Base-by-base conservation (phyloP, 1,140 invertebrate species). In the Leptinotarsa texana region DNA sequence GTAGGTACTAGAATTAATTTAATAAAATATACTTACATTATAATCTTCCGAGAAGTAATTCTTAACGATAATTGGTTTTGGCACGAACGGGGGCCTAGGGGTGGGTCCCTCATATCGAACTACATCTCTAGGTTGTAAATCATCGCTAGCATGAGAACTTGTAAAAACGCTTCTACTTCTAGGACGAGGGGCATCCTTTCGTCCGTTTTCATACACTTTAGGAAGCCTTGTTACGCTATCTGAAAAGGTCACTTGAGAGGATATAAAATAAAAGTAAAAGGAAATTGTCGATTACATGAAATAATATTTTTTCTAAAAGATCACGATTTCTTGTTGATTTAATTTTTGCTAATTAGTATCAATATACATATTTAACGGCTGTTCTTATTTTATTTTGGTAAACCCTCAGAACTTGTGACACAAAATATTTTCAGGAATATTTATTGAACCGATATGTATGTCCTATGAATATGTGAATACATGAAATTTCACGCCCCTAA, bases 141-240 rank as follows among this genome's bases (percentile, higher is more conserved):
- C 82, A 62, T 84, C 84, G 75, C 80, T 81, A 63, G 78, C 75
- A 74, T 78, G 74, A 33, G 80, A 80, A 75, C 78, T 83, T 3
- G 84, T 84, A 74, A 84, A 84, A 66, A 85, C 80, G 77, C 83
- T 85, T 68, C 84, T 75, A 78, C 82, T 83, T 27, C 83, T 78
- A 13, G 81, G 83, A 49, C 83, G 78, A 24, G 82, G 79, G 51
- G 76, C 78, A 57, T 80, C 77, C 71, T 82, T 82, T 69, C 77
- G 72, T 70, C 77, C 79, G 42, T 61, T 69, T 66, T 78, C 77
- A 68, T 76, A 77, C n/a, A 74, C 74, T 69, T 84, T 83, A 67
- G 80, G 81, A 74, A 84, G 75, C 72, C 81, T 83, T 1, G 79
- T 81, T 67, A 80, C 74, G 75, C 82, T 84, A 76, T 83, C 83